Evolutionary conservation across 2,113 vertebrate genomes (phyloP).

Genomic region (Anoura caudifer): DNA sequence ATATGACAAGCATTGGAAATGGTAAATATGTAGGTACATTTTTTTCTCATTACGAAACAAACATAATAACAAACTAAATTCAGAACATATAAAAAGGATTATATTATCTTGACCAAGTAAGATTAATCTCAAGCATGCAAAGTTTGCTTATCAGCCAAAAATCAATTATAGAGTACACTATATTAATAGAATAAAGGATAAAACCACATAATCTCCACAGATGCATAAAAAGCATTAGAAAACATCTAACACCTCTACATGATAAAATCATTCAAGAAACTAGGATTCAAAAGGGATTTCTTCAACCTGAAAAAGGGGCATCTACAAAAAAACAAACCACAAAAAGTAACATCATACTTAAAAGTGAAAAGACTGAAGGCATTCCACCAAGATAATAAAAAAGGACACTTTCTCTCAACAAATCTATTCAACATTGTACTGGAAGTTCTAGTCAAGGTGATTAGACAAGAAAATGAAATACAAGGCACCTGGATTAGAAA

Average conservation of each 20-base stretch:
- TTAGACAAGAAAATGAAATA: too few species aligned
- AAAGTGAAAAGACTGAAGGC: not conserved
- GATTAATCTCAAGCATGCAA: not conserved
- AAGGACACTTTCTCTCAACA: not conserved
- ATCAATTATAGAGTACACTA: not conserved
- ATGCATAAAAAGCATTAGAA: not conserved
- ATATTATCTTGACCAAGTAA: not conserved
- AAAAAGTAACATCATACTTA: not conserved
- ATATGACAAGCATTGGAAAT: not conserved
- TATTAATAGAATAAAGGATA: not conserved
- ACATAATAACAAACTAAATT: not conserved
- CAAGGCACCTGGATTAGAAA: too few species aligned
- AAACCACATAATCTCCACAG: not conserved
- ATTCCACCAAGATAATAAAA: not conserved
- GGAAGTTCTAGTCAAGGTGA: too few species aligned
- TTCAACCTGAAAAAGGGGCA: not conserved
- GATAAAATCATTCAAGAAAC: not conserved
- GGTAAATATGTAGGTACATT: not conserved
- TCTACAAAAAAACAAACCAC: not conserved
- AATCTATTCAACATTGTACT: not conserved
- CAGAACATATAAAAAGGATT: not conserved
- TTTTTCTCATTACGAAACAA: not conserved
- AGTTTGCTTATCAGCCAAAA: too few species aligned
- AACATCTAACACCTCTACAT: not conserved
- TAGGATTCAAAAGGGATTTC: not conserved